Evolutionary conservation across 2,888 invertebrate genomes (phyloP).

Genomic region (Aromia moschata): DNA sequence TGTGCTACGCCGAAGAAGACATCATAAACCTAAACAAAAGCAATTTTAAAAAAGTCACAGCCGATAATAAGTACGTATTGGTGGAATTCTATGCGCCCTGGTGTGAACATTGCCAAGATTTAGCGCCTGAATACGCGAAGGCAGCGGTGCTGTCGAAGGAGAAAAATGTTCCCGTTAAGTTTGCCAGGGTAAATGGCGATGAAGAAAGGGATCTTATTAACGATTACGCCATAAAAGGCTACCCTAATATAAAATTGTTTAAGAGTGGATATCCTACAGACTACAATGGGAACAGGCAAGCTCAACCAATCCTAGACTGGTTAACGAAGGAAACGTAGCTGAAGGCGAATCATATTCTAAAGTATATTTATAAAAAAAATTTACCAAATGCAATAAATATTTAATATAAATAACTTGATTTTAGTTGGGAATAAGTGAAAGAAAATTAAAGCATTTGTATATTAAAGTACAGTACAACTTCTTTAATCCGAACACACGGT

Average conservation of each 20-base stretch:
- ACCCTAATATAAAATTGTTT: slow-evolving; percentile 76
- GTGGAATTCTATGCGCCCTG: slow-evolving; percentile 85
- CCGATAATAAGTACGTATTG: slow-evolving; percentile 25
- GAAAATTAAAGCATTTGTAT: no score
- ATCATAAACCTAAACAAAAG: slow-evolving; percentile 28
- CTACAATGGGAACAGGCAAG: slow-evolving; percentile 69
- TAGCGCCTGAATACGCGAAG: slow-evolving; percentile 86
- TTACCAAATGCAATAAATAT: no score
- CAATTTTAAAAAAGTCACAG: slow-evolving; percentile 23
- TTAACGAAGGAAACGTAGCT: not conserved
- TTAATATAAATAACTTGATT: no score
- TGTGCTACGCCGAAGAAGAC: not conserved
- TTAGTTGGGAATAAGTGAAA: no score
- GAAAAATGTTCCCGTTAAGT: slow-evolving; percentile 55
- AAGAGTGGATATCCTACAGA: slow-evolving; percentile 65
- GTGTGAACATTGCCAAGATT: slow-evolving; percentile 89
- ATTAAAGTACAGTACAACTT: no score
- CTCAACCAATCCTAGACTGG: slow-evolving; percentile 63
- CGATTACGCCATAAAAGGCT: slow-evolving; percentile 69
- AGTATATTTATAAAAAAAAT: no score
- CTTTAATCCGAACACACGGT: no score
- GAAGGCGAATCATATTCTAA: no score
- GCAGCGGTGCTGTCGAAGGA: slow-evolving; percentile 80
- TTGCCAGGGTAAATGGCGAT: slow-evolving; percentile 74
- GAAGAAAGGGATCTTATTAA: slow-evolving; percentile 68